Conservation (phyloP, 2,113 vertebrate species). For the Ctenomys sociabilis region DNA sequence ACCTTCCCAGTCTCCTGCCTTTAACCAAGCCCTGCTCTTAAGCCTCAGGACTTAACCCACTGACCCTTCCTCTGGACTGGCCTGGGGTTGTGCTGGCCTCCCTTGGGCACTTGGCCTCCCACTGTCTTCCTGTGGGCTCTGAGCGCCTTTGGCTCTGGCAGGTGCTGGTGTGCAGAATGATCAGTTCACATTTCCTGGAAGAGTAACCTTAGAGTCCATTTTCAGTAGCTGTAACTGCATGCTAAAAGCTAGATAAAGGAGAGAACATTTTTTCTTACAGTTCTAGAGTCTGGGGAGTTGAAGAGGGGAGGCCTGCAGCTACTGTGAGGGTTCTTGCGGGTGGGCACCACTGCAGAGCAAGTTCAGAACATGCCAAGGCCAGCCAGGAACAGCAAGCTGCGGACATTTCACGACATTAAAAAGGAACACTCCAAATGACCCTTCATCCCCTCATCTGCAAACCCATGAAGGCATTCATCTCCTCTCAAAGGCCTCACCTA, state of each 20-base stretch:
- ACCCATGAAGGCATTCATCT: no score
- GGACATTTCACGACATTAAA: not conserved
- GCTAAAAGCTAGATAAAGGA: not conserved
- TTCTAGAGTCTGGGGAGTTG: not conserved
- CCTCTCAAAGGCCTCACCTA: not conserved
- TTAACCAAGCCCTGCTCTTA: not conserved
- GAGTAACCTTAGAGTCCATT: not conserved
- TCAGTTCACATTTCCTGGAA: not conserved
- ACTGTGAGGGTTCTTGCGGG: not conserved
- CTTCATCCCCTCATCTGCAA: not conserved
- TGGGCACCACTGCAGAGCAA: not conserved
- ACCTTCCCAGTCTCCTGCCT: not conserved
- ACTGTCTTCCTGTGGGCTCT: no score
- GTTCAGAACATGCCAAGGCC: not conserved
- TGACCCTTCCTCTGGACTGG: not conserved
- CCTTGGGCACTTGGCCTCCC: not conserved
- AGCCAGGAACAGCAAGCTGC: no score
- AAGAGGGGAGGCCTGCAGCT: not conserved
- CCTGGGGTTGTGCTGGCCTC: not conserved
- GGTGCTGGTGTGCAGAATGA: rapidly evolving
- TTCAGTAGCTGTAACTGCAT: not conserved
- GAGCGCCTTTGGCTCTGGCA: not conserved
- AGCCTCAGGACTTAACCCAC: not conserved
- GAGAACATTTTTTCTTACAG: not conserved
- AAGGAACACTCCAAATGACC: not conserved